A percentile compares a stretch with the other conserved stretches of the same genome.
phyloP scores from a whole-genome alignment of 2,888 invertebrate species.

The Orgyia antiqua region DNA sequence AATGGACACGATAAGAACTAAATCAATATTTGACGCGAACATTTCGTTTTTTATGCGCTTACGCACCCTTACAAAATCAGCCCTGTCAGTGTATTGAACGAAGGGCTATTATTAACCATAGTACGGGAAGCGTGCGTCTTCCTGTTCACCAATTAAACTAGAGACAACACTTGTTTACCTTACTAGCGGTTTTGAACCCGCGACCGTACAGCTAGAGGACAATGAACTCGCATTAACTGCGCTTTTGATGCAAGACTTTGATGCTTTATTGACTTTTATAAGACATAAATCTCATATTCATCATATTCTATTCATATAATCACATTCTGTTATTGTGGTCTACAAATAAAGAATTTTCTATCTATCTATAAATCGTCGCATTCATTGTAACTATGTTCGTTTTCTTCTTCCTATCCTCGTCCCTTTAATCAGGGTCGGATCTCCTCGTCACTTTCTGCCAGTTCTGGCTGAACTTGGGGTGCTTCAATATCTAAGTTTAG shows the following conservation, averaged over 20 bases:
- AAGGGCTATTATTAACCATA: conserved; percentile 41
- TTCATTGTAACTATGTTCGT: too few relatives aligned
- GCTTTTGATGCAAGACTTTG: conserved; percentile 11
- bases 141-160: conserved; percentile 44
- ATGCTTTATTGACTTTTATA: conserved; percentile 5
- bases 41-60: conserved; percentile 17
- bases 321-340: too few relatives aligned
- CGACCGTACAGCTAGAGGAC: conserved; percentile 23
- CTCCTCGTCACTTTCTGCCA: too few relatives aligned
- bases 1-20: conserved; percentile 1
- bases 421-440: too few relatives aligned
- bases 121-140: conserved; percentile 50
- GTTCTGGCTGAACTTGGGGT: too few relatives aligned
- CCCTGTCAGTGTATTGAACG: conserved; percentile 29
- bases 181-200: conserved; percentile 43
- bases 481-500: too few relatives aligned
- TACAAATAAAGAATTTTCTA: too few relatives aligned
- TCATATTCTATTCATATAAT: too few relatives aligned
- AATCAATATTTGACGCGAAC: conserved; percentile 6
- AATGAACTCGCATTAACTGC: conserved; percentile 22
- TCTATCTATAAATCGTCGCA: too few relatives aligned
- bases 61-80: conserved; percentile 27
- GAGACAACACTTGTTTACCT: conserved; percentile 50
- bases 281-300: too few relatives aligned
- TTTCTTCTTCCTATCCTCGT: too few relatives aligned